Evolutionary conservation across 2,113 vertebrate species (phyloP), one percentile per base, ranked within the genome.

Genomic region (Peromyscus californicus): DNA sequence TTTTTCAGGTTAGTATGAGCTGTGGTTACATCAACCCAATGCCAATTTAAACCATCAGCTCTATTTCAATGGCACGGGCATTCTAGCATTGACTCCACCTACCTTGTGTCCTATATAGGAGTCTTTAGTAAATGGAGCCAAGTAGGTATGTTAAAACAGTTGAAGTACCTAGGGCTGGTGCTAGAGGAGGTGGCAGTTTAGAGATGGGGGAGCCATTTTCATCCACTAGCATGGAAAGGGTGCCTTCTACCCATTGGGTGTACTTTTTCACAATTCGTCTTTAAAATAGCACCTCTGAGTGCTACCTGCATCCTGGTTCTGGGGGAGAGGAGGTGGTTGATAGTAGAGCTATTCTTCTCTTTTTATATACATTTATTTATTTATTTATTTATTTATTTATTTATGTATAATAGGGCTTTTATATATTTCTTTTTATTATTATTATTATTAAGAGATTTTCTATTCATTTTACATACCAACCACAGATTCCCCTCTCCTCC

Each of bases 31-130:
- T 1, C 8, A 31, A 21, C 21, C 29, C 45, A 22, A 6, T n/a
- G 19, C 22, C 16, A 4, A 5, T 42, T 42, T 57, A 72, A 33
- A 4, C 6, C 26, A 1, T 78, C 51, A 21, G 42, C 21, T 48
- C 36, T 3, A 0, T 48, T 11, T 2, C 7, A 31, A 6, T 10
- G 51, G 2, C 1, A 4, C 10, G 0, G 26, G 67, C 13, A 5
- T 24, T 42, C 39, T 15, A 29, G 72, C 26, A 2, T 11, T 89
- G 22, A 33, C 11, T 45, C 24, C 4, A 2, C 7, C 1, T 5
- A 5, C 2, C 0, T 31, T 15, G 12, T 29, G 26, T 15, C 36
- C 67, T 67, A 4, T 21, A 7, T 48, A 10, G 17, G 29, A 1
- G 15, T 67, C 11, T 1, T 0, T 75, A 36, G 12, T 39, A 42